These are phyloP conservation scores for Edolisoma coerulescens DNA, from an alignment of 2,113 vertebrate species.

Conservation along the genomic window DNA sequence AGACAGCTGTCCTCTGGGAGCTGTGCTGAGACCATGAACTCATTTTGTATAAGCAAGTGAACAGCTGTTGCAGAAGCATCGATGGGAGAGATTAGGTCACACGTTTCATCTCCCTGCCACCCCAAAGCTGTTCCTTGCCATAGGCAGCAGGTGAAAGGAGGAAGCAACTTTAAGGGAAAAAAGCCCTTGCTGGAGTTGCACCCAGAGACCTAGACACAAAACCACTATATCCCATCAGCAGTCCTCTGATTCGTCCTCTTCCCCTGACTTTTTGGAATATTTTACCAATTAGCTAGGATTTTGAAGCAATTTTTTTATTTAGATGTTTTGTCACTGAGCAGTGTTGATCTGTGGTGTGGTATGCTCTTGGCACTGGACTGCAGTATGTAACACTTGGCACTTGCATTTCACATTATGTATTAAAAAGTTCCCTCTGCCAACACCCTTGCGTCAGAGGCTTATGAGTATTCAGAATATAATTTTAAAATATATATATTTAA, in stretches of 20 bases:
- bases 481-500: background rate
- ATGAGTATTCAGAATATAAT: background rate
- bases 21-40: constrained; percentile 12
- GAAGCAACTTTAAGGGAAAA: background rate
- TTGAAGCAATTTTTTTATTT: background rate
- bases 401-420: background rate
- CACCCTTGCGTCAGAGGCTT: background rate
- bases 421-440: background rate
- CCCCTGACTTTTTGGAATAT: background rate
- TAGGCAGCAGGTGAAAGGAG: background rate
- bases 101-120: background rate
- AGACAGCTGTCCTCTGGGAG: constrained; percentile 36
- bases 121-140: background rate
- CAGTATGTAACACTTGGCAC: background rate
- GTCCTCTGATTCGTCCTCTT: background rate
- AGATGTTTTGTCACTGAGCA: background rate
- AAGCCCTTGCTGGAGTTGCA: background rate
- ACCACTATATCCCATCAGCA: background rate
- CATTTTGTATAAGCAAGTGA: constrained; percentile 28
- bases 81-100: constrained; percentile 15
- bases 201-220: background rate
- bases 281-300: background rate
- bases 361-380: background rate
- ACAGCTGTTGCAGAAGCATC: constrained; percentile 21
- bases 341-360: background rate